Conservation (phyloP, 2,797 vertebrate species). For the Adelosebastes latens region DNA sequence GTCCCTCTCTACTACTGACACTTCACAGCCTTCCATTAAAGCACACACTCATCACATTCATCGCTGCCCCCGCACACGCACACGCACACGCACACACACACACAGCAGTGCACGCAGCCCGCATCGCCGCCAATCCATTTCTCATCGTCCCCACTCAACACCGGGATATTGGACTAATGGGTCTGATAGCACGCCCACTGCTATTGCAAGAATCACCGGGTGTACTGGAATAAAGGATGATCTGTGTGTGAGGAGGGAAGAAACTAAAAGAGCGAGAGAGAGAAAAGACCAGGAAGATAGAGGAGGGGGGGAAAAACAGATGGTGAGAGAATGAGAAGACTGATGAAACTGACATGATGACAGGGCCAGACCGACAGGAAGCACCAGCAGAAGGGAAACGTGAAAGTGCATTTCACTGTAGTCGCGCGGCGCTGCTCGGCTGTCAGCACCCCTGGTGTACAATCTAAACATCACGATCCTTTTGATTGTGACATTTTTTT, state of each 20-base stretch:
- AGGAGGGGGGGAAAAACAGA: constrained; percentile 24
- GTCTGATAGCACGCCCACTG: constrained; percentile 60
- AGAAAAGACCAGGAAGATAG: not conserved
- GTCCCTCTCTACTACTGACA: constrained; percentile 26
- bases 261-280: not conserved
- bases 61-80: constrained; percentile 28
- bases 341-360: constrained; percentile 49
- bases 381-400: constrained; percentile 34
- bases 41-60: constrained; percentile 52
- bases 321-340: constrained; percentile 29
- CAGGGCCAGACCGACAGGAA: constrained; percentile 51
- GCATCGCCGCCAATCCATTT: constrained; percentile 54
- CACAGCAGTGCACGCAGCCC: constrained; percentile 44
- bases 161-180: constrained; percentile 64
- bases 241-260: constrained; percentile 21
- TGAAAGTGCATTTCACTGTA: constrained; percentile 36
- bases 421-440: constrained; percentile 28
- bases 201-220: constrained; percentile 42
- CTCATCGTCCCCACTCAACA: constrained; percentile 67
- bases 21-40: constrained; percentile 65
- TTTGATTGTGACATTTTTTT: constrained; percentile 61
- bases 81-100: constrained; percentile 34
- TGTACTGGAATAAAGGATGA: constrained; percentile 43
- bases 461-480: constrained; percentile 64
- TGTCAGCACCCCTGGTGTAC: constrained; percentile 59